Percentiles rank a stretch among this genome's conserved stretches.
phyloP scores from a whole-genome alignment of 2,797 vertebrate genomes.

The Taeniopygia guttata region DNA sequence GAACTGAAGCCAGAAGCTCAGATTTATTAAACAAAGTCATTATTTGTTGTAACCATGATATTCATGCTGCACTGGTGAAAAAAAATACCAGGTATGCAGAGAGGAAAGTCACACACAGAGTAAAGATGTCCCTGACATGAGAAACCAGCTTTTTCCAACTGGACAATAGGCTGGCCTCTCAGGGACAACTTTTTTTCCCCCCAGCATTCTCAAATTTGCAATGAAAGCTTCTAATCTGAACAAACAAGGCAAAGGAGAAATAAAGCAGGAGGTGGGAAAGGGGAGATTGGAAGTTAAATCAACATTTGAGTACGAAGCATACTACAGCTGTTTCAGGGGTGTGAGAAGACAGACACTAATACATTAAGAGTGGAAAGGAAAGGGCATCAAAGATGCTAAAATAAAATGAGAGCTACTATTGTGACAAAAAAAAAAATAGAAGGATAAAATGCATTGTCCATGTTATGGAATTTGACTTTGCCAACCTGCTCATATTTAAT shows the following conservation, averaged over 20 bases:
- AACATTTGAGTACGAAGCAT: not conserved
- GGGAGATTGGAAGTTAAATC: not conserved
- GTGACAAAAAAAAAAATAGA: not conserved
- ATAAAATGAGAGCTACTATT: not conserved
- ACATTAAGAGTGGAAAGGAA: not conserved
- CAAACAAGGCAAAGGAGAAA: not conserved
- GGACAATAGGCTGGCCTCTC: not conserved
- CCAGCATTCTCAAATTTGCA: not conserved
- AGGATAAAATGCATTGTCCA: not conserved
- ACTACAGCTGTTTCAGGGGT: not conserved
- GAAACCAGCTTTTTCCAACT: not conserved
- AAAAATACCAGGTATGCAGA: not conserved
- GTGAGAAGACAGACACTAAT: not conserved
- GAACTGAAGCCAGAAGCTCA: not conserved
- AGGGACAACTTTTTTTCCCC: not conserved
- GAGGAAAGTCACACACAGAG: not conserved
- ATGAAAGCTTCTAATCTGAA: not conserved
- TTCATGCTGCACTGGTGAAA: not conserved
- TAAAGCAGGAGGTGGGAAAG: not conserved
- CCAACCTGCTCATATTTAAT: not conserved
- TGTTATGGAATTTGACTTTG: not conserved
- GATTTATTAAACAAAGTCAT: not conserved
- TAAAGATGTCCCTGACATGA: not conserved
- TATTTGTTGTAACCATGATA: not conserved
- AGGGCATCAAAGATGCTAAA: not conserved